Evolutionary conservation across 2,888 invertebrate species (phyloP).

Genomic region (Chrysopilus asiliformis): DNA sequence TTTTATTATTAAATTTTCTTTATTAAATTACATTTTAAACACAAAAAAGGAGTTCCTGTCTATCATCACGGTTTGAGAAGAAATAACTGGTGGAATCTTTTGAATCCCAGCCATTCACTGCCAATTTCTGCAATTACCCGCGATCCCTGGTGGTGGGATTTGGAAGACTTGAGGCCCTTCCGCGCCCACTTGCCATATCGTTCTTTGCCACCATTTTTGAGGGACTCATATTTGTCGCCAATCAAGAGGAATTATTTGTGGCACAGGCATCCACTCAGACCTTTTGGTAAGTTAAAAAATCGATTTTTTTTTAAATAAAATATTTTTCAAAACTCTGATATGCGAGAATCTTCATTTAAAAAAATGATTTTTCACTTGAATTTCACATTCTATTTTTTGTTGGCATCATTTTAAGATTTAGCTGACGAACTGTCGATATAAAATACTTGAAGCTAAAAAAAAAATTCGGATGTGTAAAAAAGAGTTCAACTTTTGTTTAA

Average conservation of each 20-base stretch:
- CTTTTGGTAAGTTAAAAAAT: slow-evolving; percentile 85
- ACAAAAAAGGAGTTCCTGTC: slow-evolving; percentile 63
- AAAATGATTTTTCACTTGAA: too few relatives aligned
- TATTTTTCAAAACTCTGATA: too few relatives aligned
- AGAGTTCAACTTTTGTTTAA: too few relatives aligned
- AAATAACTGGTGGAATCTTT: slow-evolving; percentile 47
- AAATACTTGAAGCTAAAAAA: too few relatives aligned
- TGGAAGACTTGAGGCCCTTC: slow-evolving; percentile 67
- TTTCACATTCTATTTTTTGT: too few relatives aligned
- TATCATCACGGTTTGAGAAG: slow-evolving; percentile 50
- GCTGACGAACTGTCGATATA: too few relatives aligned
- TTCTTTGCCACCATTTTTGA: slow-evolving; percentile 58
- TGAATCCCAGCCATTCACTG: slow-evolving; percentile 65
- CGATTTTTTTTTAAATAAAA: too few relatives aligned
- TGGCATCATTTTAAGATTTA: slow-evolving; percentile 1
- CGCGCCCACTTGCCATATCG: slow-evolving; percentile 49
- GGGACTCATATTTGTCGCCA: slow-evolving; percentile 82
- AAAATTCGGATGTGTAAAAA: too few relatives aligned
- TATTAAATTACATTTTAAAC: too few relatives aligned
- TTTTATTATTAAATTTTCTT: too few relatives aligned
- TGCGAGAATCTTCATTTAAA: too few relatives aligned
- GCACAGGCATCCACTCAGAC: slow-evolving; percentile 82
- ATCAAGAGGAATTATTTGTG: slow-evolving; percentile 83
- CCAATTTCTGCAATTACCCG: slow-evolving; percentile 69
- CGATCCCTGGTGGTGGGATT: slow-evolving; percentile 83